Percentiles rank a stretch among this genome's conserved stretches.
Conservation (phyloP, 2,888 invertebrate species). For the Xanthia togata region DNA sequence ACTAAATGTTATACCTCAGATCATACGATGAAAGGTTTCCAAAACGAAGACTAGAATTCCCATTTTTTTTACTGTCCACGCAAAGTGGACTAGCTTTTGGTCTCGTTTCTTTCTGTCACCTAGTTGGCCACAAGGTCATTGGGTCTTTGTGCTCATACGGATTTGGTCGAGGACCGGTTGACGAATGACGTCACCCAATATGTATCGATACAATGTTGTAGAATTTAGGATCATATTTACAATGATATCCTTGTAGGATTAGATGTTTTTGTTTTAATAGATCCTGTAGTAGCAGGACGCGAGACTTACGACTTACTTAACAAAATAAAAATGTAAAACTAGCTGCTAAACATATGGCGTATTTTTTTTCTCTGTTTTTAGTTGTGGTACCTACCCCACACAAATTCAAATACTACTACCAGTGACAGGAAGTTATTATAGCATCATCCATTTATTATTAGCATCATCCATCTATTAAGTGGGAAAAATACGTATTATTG, state of each 20-base stretch:
- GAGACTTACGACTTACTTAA: background rate
- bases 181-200: conserved; percentile 53
- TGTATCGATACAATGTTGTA: conserved; percentile 39
- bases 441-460: no score
- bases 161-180: conserved; percentile 53
- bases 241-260: conserved; percentile 33
- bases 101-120: conserved; percentile 57
- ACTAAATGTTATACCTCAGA: conserved; percentile 28
- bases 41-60: conserved; percentile 34
- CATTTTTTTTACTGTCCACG: conserved; percentile 41
- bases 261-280: conserved; percentile 9
- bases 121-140: conserved; percentile 54
- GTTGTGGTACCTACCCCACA: no score
- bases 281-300: background rate
- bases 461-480: no score
- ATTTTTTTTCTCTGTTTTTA: no score
- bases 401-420: no score
- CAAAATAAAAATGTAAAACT: background rate
- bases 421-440: no score
- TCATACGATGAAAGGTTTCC: conserved; percentile 10
- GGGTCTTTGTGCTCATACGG: conserved; percentile 59
- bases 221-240: conserved; percentile 32
- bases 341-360: background rate
- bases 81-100: conserved; percentile 21
- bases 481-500: no score